Evolutionary conservation across 2,113 vertebrate species (phyloP), one percentile per base, ranked within the genome.

Genomic region (Paratilapia polleni): DNA sequence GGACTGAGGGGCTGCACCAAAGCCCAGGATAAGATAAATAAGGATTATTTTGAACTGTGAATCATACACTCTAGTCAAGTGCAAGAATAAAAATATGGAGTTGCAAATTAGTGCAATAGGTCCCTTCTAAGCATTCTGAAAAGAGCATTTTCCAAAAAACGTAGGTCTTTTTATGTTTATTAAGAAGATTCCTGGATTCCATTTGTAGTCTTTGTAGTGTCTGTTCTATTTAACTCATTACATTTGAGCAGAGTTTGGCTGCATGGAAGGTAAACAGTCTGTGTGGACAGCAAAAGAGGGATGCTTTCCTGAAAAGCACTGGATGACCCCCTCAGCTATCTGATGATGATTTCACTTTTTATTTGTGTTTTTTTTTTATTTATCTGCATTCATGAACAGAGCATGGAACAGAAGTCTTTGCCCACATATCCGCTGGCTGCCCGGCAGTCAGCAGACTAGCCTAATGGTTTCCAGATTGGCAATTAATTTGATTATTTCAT

Each of bases 401-500:
- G 43, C 24, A 31, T 10, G 12, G 66, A 52, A 52, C 66, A 70
- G 43, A 73, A 52, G 47, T n/a, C 68, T 73, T 54, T 52, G 43
- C 68, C 31, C 26, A 73, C 17, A 68, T 49, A 68, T 68, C 41
- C 14, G 22, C 22, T 68, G 19, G 68, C 68, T 73, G 47, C 47
- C 47, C 19, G 4, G 68, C 26, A 54, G 19, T 73, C 68, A 73
- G 4, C 68, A 73, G 47, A 73, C 68, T 73, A 73, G 66, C 66
- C 47, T 52, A 73, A 52, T 73, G 68, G 68, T 31, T 52, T 73
- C 68, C 68, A 73, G 47, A 73, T 49, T 73, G 26, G 26, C 47
- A 52, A 49, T 49, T 49, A 70, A 28, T 70, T 70, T 28, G 43
- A 70, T 70, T 52, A 70, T 70, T 73, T 73, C 68, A 73, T 73